Base-by-base conservation (phyloP, 2,113 vertebrate species). In the Nothoprocta pentlandii region DNA sequence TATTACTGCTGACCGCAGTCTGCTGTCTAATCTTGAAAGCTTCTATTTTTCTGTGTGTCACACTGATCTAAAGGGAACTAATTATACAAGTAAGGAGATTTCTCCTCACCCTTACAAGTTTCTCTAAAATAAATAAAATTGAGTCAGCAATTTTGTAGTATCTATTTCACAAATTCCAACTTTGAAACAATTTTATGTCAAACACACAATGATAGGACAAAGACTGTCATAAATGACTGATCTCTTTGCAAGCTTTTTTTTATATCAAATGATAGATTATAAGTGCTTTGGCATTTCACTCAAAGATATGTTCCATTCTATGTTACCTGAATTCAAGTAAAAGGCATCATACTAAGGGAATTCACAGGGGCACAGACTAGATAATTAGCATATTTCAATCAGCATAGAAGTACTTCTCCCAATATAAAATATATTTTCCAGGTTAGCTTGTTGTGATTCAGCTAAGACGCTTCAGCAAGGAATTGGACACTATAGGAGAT, bases 1-100 rank as follows among this genome's bases (percentile, higher is more conserved):
- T 90, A 1, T 81, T 78, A 77, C 36, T 92, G 68, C 89, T 93
- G 90, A 92, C 80, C 23, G 0, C 91, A 89, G 70, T 67, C 58
- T 32, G 2, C 54, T 84, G 68, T 59, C 46, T 68, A 1, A 22
- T 90, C 64, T 61, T 73, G 80, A 81, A 91, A 63, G 59, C 80
- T 62, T 53, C 49, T 92, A 4, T 85, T 89, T 85, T 66, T 36
- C 80, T 89, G 53, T 11, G 16, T 91, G 67, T 89, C 91, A 76
- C 23, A 34, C 34, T 69, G 59, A 89, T 92, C 53, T 93, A 80
- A 94, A 89, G 81, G 62, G 74, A 90, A 16, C 17, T 66, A 80
- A 58, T 87, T 73, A 61, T 25, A 7, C 44, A 73, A 91, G 32
- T 62, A 78, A 82, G 3, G 12, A 62, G 69, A 0, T 20, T 76